phyloP scores from a whole-genome alignment of 2,888 invertebrate species.

The Metallyticus violacea region DNA sequence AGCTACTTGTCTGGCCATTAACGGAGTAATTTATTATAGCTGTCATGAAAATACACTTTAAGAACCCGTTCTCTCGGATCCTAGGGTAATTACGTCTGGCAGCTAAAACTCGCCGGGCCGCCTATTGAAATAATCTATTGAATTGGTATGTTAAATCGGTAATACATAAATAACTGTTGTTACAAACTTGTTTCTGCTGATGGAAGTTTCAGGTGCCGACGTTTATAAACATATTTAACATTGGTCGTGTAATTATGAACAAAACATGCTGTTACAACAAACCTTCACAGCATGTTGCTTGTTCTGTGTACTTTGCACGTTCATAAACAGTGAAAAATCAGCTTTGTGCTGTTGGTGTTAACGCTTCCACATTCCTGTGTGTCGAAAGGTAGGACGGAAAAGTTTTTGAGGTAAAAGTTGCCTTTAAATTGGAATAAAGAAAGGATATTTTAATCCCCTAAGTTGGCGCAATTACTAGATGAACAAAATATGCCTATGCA shows the following conservation, averaged over 20 bases:
- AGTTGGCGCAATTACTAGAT: too few species aligned
- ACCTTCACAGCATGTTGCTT: not conserved
- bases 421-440: too few species aligned
- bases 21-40: not conserved
- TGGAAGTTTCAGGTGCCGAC: not conserved
- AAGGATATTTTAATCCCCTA: too few species aligned
- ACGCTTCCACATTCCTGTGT: too few species aligned
- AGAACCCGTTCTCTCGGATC: not conserved
- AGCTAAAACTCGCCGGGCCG: not conserved
- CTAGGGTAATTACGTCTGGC: not conserved
- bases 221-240: not conserved
- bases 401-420: too few species aligned
- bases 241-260: not conserved
- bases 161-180: not conserved
- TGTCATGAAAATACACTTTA: not conserved
- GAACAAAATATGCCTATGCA: too few species aligned
- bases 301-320: too few species aligned
- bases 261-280: not conserved
- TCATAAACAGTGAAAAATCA: not conserved
- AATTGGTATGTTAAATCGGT: not conserved
- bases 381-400: too few species aligned
- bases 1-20: not conserved
- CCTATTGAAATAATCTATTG: not conserved
- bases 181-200: not conserved
- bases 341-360: not conserved